Evolutionary conservation across 2,797 vertebrate genomes (phyloP), one percentile per base, ranked within the genome.

Genomic region (Psittacula echo): DNA sequence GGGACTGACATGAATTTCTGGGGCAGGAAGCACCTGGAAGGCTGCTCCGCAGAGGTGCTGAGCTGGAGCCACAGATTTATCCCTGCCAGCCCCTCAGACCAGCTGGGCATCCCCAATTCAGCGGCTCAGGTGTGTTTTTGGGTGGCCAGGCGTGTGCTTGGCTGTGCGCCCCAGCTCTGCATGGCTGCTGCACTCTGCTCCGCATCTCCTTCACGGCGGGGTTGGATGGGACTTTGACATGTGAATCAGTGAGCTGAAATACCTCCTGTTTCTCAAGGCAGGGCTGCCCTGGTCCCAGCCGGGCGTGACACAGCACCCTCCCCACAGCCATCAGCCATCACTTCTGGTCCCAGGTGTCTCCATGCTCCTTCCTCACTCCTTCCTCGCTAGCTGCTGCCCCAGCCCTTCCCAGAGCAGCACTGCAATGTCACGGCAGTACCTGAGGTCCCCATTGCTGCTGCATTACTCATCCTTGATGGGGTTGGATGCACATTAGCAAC

Each of bases 161-260:
- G 42, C 60, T 65, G 19, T 1, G 0, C 4, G 24, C 10, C 45
- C 29, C 37, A 41, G 13, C 3, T 81, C 42, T 64, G 66, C 1
- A 1, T n/a, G 73, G 53, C 17, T 0, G 1, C 56, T 0, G 2
- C 45, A 72, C 71, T 68, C 50, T 82, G 41, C 58, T 24, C 54
- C 1, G 0, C 4, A 3, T 39, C 64, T 45, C 72, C 26, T 13
- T 39, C 2, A 3, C 3, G 1, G 30, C 0, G 2, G 34, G 50
- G 29, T 54, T 4, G 1, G 41, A 45, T 3, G 54, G 75, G 72
- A 62, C 47, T 53, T 48, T 9, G 56, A 23, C 17, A 11, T 5
- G 12, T 74, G 58, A 42, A 61, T 47, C 58, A 4, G 10, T 44
- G 41, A 41, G 37, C 22, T 58, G 53, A 76, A 56, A 45, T 45